phyloP scores from a whole-genome alignment of 2,797 vertebrate species.

The Pseudomugil gertrudae region DNA sequence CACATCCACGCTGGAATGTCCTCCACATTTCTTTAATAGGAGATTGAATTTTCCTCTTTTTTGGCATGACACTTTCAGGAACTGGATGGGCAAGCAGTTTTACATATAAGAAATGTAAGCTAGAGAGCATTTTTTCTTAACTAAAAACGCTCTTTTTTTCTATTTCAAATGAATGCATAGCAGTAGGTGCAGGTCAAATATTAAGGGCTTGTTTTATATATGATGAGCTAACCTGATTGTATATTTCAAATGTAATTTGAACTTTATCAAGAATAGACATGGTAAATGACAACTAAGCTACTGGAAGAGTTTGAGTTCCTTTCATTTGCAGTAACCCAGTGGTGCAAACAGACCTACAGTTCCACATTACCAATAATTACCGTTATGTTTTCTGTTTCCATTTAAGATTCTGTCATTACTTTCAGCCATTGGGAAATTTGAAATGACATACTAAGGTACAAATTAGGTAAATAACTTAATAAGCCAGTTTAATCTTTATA shows the following conservation, averaged over 20 bases:
- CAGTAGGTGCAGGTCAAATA: neutral
- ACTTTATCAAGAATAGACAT: neutral
- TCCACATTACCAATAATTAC: neutral
- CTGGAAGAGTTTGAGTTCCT: neutral
- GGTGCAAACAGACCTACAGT: neutral
- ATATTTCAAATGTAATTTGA: neutral
- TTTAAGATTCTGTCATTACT: neutral
- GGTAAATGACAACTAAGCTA: neutral
- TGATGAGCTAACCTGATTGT: neutral
- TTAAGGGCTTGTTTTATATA: neutral
- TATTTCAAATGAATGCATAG: neutral
- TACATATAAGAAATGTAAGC: neutral
- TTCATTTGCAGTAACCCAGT: neutral
- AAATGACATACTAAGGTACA: too few relatives aligned
- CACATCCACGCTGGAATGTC: conserved; percentile 25
- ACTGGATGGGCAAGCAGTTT: neutral
- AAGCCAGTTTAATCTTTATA: too few relatives aligned
- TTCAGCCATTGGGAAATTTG: too few relatives aligned
- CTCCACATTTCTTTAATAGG: conserved; percentile 32
- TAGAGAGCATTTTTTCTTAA: neutral
- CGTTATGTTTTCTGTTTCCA: neutral
- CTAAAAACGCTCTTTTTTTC: neutral
- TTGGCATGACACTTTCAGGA: neutral
- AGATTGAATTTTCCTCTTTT: conserved; percentile 18
- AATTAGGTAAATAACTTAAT: too few relatives aligned